These are phyloP conservation scores for Cataglyphis rosenhaueri DNA, from an alignment of 2,888 invertebrate genomes.

Conservation along the genomic window DNA sequence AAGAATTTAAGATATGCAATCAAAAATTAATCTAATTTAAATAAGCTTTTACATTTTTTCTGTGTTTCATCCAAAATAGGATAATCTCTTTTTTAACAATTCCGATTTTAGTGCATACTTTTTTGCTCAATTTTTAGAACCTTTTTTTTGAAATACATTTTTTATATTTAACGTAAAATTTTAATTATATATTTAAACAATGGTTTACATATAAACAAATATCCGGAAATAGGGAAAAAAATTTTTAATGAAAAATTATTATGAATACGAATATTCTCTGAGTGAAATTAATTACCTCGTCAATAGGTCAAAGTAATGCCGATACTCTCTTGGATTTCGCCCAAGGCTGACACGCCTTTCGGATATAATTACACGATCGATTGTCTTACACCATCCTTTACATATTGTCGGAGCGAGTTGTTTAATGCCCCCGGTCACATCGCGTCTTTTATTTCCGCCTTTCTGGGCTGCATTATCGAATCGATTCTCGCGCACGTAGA, in stretches of 20 bases:
- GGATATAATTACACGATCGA: slow-evolving; percentile 65
- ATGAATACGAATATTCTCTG: not conserved
- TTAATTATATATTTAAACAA: not conserved
- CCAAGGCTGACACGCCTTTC: slow-evolving; percentile 55
- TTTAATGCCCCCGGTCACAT: slow-evolving; percentile 4
- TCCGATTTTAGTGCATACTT: not conserved
- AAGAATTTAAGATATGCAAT: not conserved
- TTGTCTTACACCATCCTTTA: slow-evolving; percentile 55
- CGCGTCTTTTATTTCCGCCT: slow-evolving; percentile 21
- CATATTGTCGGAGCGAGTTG: slow-evolving; percentile 47
- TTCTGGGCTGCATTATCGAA: not conserved
- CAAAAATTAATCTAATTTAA: not conserved
- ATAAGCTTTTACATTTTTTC: not conserved
- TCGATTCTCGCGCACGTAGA: not conserved
- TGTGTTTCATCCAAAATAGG: not conserved
- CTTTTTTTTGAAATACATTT: not conserved
- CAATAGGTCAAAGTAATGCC: slow-evolving; percentile 48
- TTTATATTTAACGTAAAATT: not conserved
- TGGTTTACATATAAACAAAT: not conserved
- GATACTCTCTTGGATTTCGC: slow-evolving; percentile 11
- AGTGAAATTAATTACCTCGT: slow-evolving; percentile 53
- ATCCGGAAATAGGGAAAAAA: not conserved
- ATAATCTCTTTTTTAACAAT: not conserved
- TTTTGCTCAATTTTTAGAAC: not conserved
- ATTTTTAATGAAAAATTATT: not conserved